Conservation (phyloP, 2,113 vertebrate genomes). For the Ceuthmochares aereus region DNA sequence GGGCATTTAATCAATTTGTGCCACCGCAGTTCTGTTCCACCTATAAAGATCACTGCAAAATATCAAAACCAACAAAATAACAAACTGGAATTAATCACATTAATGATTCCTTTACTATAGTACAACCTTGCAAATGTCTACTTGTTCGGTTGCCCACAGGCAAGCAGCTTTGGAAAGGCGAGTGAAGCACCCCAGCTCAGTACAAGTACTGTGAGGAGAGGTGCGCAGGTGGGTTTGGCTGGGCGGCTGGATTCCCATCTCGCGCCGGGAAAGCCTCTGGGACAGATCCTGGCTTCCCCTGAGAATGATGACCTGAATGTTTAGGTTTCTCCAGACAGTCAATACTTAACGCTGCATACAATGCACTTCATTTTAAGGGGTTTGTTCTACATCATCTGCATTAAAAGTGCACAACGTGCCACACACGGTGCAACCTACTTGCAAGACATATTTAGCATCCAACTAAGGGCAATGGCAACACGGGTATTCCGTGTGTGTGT, state of each 20-base stretch:
- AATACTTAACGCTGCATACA: rapidly evolving
- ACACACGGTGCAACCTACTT: rapidly evolving
- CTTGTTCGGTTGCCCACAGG: neutral
- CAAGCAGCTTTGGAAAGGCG: slow-evolving; percentile 32
- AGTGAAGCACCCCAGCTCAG: neutral
- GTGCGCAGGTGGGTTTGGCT: neutral
- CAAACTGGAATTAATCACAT: neutral
- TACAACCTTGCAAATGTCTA: neutral
- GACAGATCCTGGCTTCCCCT: neutral
- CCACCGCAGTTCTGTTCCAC: neutral
- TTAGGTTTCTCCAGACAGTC: neutral
- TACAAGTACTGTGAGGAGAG: rapidly evolving
- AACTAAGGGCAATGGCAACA: neutral
- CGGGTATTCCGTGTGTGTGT: rapidly evolving
- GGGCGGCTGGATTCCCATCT: neutral
- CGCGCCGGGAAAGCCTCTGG: rapidly evolving
- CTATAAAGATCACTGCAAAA: neutral
- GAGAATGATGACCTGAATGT: rapidly evolving
- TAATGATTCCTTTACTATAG: neutral
- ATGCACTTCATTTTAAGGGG: neutral
- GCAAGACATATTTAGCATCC: rapidly evolving
- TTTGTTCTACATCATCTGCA: neutral
- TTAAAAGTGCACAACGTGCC: rapidly evolving
- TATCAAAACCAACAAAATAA: neutral
- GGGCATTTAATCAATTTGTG: neutral